Base-by-base conservation (phyloP, 2,888 invertebrate species). In the Idaea dimidiata region DNA sequence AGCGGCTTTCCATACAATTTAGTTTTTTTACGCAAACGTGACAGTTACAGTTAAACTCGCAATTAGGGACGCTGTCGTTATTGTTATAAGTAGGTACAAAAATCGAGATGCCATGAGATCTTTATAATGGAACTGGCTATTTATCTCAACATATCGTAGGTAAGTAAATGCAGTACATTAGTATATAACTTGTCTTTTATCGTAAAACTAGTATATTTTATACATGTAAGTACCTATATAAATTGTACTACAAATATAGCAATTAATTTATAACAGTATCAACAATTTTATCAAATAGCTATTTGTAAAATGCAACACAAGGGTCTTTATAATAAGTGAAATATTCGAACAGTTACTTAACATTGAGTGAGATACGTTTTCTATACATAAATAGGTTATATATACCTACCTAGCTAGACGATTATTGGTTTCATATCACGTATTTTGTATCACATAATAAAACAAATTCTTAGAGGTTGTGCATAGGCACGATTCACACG, bases 401-500 rank as follows among this genome's bases (percentile, higher is more conserved):
- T 33, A 57, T 59, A 65, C 66, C 66, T 62, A 56, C 43, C 10
- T 43, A 8, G 10, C 14, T 14, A 14, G 7, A 43, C 43, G 43
- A 43, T 43, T 56, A 57, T 68, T 68, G 60, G 69, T 66, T 69
- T 68, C 57, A 69, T 65, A 71, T 68, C 71, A 69, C 68, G 66
- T 58, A 64, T 32, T 56, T 60, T 14, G 43, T 65, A 72, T 70
- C 66, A 69, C 69, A 24, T 24, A n/a, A 66, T 58, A 63, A 63
- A 61, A 62, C 43, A 59, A 58, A 31, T 32, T 65, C 61, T 58
- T 62, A 65, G 24, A 59, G 60, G 60, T 55, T 55, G 8, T 54
- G 1, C n/a, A n/a, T 14, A n/a, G 3, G 54, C 3, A 14, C 2
- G 14, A 4, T 73, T 85, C 81, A 91, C 57, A 89, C 86, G 54